Conservation (phyloP, 1,140 invertebrate genomes). For the Drosophila insularis region DNA sequence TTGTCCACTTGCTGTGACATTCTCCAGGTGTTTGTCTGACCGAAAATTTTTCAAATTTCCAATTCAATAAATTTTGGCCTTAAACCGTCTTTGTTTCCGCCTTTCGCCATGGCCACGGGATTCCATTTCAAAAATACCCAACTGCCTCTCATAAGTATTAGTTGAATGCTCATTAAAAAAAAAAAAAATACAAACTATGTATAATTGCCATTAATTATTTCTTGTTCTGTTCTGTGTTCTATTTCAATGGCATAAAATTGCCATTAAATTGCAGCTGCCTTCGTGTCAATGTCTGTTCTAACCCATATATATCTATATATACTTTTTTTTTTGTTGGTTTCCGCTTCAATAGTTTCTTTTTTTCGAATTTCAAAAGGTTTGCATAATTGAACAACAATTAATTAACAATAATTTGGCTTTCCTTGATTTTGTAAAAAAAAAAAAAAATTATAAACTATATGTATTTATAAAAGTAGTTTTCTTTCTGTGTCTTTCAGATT, state of each 20-base stretch:
- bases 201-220: constrained; percentile 19
- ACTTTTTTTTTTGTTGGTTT: neutral
- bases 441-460: no score
- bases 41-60: neutral
- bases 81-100: neutral
- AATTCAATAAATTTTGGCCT: neutral
- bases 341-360: constrained; percentile 1
- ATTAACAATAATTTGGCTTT: neutral
- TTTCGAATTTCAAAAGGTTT: no score
- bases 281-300: neutral
- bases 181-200: neutral
- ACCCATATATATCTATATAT: neutral
- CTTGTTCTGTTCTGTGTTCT: constrained; percentile 27
- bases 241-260: constrained; percentile 43
- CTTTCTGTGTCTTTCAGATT: neutral
- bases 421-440: no score
- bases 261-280: neutral
- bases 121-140: neutral
- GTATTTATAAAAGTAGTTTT: constrained; percentile 22
- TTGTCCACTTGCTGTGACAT: neutral
- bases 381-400: neutral
- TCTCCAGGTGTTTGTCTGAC: neutral
- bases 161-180: constrained; percentile 50
- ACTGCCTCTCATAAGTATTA: constrained; percentile 18
- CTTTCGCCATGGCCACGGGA: neutral